phyloP scores from a whole-genome alignment of 2,797 vertebrate species.

The Gallinago stenura region DNA sequence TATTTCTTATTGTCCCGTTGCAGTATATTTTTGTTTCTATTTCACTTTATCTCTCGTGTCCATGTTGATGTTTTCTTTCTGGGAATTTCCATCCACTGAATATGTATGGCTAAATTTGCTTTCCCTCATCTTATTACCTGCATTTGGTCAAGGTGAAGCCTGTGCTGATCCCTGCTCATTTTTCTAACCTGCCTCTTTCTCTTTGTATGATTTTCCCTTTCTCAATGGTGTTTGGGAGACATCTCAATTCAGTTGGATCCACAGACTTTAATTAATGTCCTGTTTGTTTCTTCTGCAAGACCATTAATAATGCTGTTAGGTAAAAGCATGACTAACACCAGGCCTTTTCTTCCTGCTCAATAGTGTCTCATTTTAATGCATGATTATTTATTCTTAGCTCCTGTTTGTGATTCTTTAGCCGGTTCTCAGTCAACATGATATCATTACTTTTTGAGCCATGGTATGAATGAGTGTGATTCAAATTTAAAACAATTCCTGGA shows the following conservation, averaged over 20 bases:
- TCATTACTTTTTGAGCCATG: background rate
- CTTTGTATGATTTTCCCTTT: background rate
- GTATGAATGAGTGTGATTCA: slow-evolving; percentile 11
- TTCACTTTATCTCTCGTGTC: background rate
- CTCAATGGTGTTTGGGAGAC: background rate
- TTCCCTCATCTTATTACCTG: background rate
- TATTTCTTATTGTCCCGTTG: background rate
- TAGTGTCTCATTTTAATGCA: background rate
- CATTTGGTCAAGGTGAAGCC: background rate
- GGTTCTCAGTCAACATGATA: slow-evolving; percentile 26
- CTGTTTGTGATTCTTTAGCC: slow-evolving; percentile 25
- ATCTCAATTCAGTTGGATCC: slow-evolving; percentile 11
- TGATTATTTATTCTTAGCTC: slow-evolving; percentile 32
- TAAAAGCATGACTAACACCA: background rate
- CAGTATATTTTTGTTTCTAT: background rate
- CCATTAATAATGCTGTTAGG: slow-evolving; percentile 26
- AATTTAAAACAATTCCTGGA: slow-evolving; percentile 31
- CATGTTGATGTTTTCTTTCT: background rate
- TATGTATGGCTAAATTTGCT: background rate
- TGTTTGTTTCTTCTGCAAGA: slow-evolving; percentile 26
- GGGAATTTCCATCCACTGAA: background rate
- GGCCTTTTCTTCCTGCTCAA: background rate
- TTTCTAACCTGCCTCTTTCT: background rate
- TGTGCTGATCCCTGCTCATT: background rate
- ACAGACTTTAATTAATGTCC: slow-evolving; percentile 21